Evolutionary conservation across 1,140 invertebrate genomes (phyloP), one percentile per base, ranked within the genome.

Genomic region (Callitettix versicolor): DNA sequence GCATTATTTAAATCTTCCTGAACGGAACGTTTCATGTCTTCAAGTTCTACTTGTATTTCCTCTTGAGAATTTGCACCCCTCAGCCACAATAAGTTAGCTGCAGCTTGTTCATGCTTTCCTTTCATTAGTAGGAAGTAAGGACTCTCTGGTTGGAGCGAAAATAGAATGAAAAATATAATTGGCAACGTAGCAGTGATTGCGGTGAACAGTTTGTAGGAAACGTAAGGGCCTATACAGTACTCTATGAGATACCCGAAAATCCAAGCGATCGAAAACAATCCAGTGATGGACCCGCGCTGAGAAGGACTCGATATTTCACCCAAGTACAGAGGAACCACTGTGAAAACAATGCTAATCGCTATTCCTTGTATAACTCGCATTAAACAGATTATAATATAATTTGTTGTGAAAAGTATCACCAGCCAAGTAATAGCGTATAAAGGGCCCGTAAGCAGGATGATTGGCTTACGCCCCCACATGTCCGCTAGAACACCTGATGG

Each of bases 281-380:
- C 43, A 33, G 38, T 34, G 0, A 63, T 15, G 1, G 55, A 41
- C 5, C 63, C 63, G 0, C 63, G 46, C 5, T 61, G 69, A 3
- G 50, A 26, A 14, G 58, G 41, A 7, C 53, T 53, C 14, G 63
- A 81, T 40, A 91, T 89, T 72, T 93, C 90, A 26, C 87, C 88
- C 55, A 88, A 79, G 68, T 92, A 94, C 76, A 92, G 85, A 0
- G 88, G 88, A 3, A 81, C 75, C 11, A 82, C 78, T 0, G 88
- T 84, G 67, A 86, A 88, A 0, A 84, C 73, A 60, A 86, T 78
- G 1, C 87, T 85, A 1, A 86, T 73, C 3, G 76, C 79, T 9
- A 88, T 63, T 4, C 26, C 26, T 30, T 30, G 26, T 30, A 30
- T 30, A 30, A 30, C 9, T 30, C 26, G 26, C 9, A 30, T 30